Base-by-base conservation (phyloP, 92 coral and sea anemone species). In the Ricordea florida region DNA sequence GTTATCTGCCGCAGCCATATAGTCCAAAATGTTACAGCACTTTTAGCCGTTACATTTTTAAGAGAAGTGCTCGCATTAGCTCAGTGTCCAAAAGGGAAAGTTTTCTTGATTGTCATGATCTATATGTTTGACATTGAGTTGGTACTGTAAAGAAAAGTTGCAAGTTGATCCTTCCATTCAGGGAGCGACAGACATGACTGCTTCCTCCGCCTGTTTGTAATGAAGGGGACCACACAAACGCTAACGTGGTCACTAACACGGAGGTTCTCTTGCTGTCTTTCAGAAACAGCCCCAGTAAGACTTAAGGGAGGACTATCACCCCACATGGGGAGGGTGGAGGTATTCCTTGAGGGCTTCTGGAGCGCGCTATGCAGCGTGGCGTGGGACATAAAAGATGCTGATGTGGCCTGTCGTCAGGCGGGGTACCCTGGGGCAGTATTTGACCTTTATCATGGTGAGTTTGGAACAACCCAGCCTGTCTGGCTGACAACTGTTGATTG, bases 401-500 rank as follows among this genome's bases (percentile, higher is more conserved):
- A 70, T 41, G 77, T 70, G 20, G 77, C 56, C 30, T 70, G 77
- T 41, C 77, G 66, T 28, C 77, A 70, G 77, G 22, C 56, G 7
- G 77, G 77, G 56, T 70, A 37, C 53, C 15, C 66, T 0, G 66
- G 17, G 30, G 77, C 77, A 37, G 66, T 70, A 25, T 9, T 70
- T 15, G 77, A 70, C 28, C 52, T 55, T n/a, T 63, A n/a, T 0
- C 77, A 70, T 24, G 77, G 66, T 3, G 64, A 70, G 38, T 70
- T 70, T 17, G 77, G 77, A 37, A 20, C 31, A 28, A 22, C 31
- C 3, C 9, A 57, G n/a, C 82, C 87, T 4, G 76, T 62, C 51
- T 82, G 82, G 82, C 34, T 82, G 56, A 74, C 73, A 0, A 53
- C 51, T 53, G 31, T 63, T 4, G 45, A 61, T 33, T 82, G 87